Evolutionary conservation across 2,888 invertebrate species (phyloP).

Genomic region (Stenolophus ochropezus): DNA sequence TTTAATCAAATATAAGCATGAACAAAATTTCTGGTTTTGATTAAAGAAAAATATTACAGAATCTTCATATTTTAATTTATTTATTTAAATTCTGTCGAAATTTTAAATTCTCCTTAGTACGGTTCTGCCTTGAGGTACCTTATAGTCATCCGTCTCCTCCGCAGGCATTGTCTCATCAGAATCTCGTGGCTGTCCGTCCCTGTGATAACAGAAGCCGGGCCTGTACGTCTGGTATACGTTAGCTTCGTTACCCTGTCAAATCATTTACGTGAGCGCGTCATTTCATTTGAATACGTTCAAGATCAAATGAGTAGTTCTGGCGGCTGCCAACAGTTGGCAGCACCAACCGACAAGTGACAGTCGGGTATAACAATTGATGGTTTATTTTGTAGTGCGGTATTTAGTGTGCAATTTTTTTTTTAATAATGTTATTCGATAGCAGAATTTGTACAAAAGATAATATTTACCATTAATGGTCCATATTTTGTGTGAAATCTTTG

Average conservation of each 20-base stretch:
- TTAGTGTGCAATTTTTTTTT: too few relatives aligned
- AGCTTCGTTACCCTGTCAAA: slow-evolving; percentile 68
- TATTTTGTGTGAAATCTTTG: slow-evolving; percentile 68
- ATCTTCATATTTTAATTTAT: too few relatives aligned
- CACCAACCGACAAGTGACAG: not conserved
- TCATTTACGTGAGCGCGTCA: slow-evolving; percentile 30
- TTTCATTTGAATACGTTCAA: not conserved
- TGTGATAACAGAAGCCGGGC: slow-evolving; percentile 69
- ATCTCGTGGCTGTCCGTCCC: slow-evolving; percentile 34
- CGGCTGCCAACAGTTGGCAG: not conserved
- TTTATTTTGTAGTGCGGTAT: too few relatives aligned
- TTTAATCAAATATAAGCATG: too few relatives aligned
- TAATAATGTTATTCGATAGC: too few relatives aligned
- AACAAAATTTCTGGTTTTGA: too few relatives aligned
- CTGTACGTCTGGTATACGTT: too few relatives aligned
- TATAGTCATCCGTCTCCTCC: slow-evolving; percentile 4
- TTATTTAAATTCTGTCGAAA: too few relatives aligned
- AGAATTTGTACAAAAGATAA: not conserved
- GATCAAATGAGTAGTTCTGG: not conserved
- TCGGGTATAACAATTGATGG: too few relatives aligned
- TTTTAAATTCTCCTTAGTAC: not conserved
- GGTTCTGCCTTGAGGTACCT: slow-evolving; percentile 7
- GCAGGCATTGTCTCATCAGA: not conserved
- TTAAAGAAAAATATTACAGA: too few relatives aligned
- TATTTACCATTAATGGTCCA: slow-evolving; percentile 19